These are phyloP conservation scores for Brachyrhaphis roseni DNA, from an alignment of 2,797 vertebrate species.

Conservation along the genomic window DNA sequence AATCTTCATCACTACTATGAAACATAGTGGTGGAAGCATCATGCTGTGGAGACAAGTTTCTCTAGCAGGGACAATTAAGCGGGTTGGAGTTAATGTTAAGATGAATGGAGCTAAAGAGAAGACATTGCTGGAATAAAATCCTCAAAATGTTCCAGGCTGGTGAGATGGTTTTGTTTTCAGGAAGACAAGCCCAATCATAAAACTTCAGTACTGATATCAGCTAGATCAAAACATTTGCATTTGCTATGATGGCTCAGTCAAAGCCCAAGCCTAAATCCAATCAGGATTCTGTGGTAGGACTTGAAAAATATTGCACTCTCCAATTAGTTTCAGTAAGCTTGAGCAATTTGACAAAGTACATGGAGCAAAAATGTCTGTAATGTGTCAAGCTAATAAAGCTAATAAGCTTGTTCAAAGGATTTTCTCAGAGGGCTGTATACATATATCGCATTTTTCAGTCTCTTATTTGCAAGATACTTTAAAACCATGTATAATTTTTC, in stretches of 20 bases:
- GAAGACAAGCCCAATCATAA: not conserved
- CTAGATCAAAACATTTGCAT: not conserved
- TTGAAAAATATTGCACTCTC: not conserved
- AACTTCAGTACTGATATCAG: not conserved
- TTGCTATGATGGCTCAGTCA: not conserved
- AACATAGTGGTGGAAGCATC: not conserved
- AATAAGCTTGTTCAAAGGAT: not conserved
- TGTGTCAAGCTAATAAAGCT: not conserved
- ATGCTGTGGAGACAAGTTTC: not conserved
- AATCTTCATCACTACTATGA: not conserved
- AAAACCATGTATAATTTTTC: not conserved
- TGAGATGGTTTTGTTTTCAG: not conserved
- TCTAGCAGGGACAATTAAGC: no score
- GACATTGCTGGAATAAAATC: not conserved
- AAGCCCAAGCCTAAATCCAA: not conserved
- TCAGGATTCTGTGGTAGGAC: not conserved
- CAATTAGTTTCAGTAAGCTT: not conserved
- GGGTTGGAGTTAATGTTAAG: no score
- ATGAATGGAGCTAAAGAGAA: not conserved
- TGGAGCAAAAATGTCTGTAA: not conserved
- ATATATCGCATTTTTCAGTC: not conserved
- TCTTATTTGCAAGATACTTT: not conserved
- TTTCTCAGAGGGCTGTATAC: not conserved
- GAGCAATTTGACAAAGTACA: not conserved
- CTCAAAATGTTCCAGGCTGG: not conserved